Base-by-base conservation (phyloP, 2,888 invertebrate species). In the Hedya salicella region DNA sequence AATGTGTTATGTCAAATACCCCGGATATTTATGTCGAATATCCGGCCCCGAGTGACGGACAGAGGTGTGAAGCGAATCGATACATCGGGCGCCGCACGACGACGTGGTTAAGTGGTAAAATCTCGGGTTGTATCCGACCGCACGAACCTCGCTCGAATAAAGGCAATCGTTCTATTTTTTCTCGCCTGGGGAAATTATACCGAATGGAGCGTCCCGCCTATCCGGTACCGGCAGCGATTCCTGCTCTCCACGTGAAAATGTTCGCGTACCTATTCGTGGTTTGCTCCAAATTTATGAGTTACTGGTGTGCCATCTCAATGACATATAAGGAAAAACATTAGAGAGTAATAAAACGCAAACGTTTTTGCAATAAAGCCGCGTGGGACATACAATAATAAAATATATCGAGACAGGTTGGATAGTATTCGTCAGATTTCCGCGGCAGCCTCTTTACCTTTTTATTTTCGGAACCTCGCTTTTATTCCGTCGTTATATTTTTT, bases 131-230 rank as follows among this genome's bases (percentile, higher is more conserved):
- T 52, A 52, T 52, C 39, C n/a, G n/a, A n/a, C n/a, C 59, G 57
- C 36, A 17, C 44, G 17, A n/a, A 53, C 40, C 46, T 46, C 52
- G 50, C n/a, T 48, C 21, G 53, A 46, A 65, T 39, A 60, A 52
- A 60, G 60, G 60, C 60, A 65, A 66, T 66, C 65, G 60, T 32
- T 60, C 48, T 48, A 60, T 66, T 66, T 62, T 53, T 53, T 48
- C 53, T 60, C 65, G 65, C 53, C 59, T 60, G 65, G 60, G 65
- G 65, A 66, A 66, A 66, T 66, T 66, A 66, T 60, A 17, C 59
- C 30, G 59, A 65, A 39, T 56, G 62, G 65, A 48, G 49, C 36
- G 49, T 49, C 39, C 14, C 60, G 65, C 59, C 46, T 14, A 16
- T 60, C 48, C 46, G 53, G 53, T 53, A 46, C 53, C 60, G 65